phyloP scores from a whole-genome alignment of 2,797 vertebrate species.

The Tadarida brasiliensis region DNA sequence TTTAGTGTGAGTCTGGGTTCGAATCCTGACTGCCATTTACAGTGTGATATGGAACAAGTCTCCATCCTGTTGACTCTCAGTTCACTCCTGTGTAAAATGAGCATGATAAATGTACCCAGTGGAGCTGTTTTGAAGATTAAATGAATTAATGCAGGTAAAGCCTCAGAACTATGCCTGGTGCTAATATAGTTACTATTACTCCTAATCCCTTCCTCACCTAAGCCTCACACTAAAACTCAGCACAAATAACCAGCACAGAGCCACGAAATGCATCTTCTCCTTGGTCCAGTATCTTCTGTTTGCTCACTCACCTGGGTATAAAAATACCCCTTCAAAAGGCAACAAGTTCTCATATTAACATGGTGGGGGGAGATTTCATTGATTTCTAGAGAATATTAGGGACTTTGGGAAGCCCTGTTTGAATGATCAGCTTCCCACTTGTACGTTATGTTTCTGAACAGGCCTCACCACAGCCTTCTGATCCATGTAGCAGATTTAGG shows the following conservation, averaged over 20 bases:
- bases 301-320: background rate
- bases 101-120: background rate
- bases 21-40: background rate
- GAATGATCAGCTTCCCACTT: background rate
- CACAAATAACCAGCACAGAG: background rate
- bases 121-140: background rate
- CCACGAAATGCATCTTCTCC: background rate
- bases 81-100: background rate
- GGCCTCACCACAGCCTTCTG: background rate
- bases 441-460: conserved; percentile 3
- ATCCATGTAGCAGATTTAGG: background rate
- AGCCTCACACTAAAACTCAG: background rate
- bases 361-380: background rate
- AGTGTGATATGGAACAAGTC: background rate
- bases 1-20: background rate
- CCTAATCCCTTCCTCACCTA: background rate
- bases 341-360: background rate
- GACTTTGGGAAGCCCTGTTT: background rate
- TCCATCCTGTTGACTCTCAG: background rate
- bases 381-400: background rate
- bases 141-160: background rate
- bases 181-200: background rate
- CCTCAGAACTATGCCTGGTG: background rate
- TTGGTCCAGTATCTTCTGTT: background rate
- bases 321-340: background rate